phyloP scores from a whole-genome alignment of 2,888 invertebrate species.

The Dromius quadrimaculatus region DNA sequence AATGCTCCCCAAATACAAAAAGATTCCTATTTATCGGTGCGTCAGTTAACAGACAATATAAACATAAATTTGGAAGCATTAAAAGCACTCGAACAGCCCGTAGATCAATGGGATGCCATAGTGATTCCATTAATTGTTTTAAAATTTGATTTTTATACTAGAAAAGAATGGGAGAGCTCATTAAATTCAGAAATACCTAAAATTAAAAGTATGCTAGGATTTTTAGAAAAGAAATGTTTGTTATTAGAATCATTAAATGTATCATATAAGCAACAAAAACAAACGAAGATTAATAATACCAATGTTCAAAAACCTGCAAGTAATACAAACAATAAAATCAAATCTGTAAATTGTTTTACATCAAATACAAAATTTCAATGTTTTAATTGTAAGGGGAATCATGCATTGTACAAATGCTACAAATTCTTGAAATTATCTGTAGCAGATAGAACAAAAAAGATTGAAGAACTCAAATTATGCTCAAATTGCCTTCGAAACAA shows the following conservation, averaged over 20 bases:
- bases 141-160: constrained; percentile 56
- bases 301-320: background rate
- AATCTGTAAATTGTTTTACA: background rate
- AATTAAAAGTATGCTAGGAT: constrained; percentile 34
- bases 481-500: constrained; percentile 40
- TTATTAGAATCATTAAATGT: constrained; percentile 6
- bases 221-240: constrained; percentile 24
- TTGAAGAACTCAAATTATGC: constrained; percentile 40
- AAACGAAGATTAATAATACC: background rate
- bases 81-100: constrained; percentile 53
- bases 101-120: constrained; percentile 56
- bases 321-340: background rate
- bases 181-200: background rate
- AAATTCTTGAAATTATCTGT: constrained; percentile 32
- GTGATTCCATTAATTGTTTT: constrained; percentile 55
- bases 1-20: constrained; percentile 19
- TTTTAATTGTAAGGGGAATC: constrained; percentile 30
- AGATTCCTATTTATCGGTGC: constrained; percentile 10
- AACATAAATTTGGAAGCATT: constrained; percentile 20
- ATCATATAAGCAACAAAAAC: constrained; percentile 1
- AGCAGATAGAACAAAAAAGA: constrained; percentile 15
- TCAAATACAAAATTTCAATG: constrained; percentile 22
- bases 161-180: constrained; percentile 55
- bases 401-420: constrained; percentile 37
- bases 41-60: constrained; percentile 36